Base-by-base conservation (phyloP, 2,797 vertebrate species). In the Scolopax rusticola region DNA sequence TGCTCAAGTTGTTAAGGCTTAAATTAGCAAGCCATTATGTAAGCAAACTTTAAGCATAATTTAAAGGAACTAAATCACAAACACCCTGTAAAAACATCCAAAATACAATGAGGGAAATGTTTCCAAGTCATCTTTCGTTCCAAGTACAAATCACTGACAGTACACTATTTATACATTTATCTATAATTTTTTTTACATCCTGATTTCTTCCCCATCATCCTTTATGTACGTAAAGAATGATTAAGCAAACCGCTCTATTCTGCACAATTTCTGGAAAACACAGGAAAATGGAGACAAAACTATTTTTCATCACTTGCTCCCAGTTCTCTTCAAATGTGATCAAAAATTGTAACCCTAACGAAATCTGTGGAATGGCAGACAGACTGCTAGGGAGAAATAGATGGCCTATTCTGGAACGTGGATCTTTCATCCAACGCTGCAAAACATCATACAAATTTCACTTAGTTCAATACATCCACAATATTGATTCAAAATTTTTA, bases 11-110 rank as follows among this genome's bases (percentile, higher is more conserved):
- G 65, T 61, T 51, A 83, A 59, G 69, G 57, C 53, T 85, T 83
- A 94, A 93, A 96, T 89, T 92, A 92, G 68, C 50, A 92, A 88
- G 17, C 24, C n/a, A 89, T 93, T 89, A 92, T 78, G 60, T 83
- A 93, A 91, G 82, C 20, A 87, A 85, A 80, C 94, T 75, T 88
- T 59, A 87, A 95, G 80, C 41, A 57, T 61, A 80, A 90, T 94
- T 92, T 92, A 77, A 92, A 89, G 61, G 17, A 94, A 71, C 27
- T 71, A 91, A 85, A 81, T 54, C 2, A 92, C 51, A 92, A 93
- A 76, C 21, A 89, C 30, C 38, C 61, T 69, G 38, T 63, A 87
- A 92, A 91, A 90, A 21, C 65, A 95, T 69, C 54, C 86, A 84
- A 83, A 54, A 47, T 20, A 59, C 48, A 80, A 78, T 54, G 73